These are phyloP conservation scores for Temnothorax unifasciatus DNA, from an alignment of 2,888 invertebrate species.

Conservation along the genomic window DNA sequence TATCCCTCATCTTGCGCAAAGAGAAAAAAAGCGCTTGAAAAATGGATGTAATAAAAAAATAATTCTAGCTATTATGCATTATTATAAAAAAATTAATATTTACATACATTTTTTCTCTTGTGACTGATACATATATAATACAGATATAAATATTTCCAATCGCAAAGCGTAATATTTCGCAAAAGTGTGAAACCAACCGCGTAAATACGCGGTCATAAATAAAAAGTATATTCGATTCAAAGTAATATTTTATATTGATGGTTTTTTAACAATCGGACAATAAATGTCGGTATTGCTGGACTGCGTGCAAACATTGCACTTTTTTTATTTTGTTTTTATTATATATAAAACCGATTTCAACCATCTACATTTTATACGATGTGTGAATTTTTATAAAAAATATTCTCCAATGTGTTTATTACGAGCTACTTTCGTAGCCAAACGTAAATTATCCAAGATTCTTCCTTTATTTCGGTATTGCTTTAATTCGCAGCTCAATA, in stretches of 20 bases:
- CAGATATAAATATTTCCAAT: not conserved
- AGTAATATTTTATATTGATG: slow-evolving; percentile 29
- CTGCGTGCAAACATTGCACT: not conserved
- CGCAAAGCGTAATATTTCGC: not conserved
- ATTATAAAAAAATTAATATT: slow-evolving; percentile 3
- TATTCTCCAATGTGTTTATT: not conserved
- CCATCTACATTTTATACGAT: not conserved
- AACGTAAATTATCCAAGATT: not conserved
- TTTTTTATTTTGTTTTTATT: not conserved
- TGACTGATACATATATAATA: not conserved
- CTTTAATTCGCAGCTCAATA: slow-evolving; percentile 21
- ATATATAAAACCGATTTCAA: not conserved
- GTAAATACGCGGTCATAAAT: slow-evolving; percentile 16
- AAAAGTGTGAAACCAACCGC: not conserved
- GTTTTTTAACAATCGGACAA: slow-evolving; percentile 40
- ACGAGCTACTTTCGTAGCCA: not conserved
- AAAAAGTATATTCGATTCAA: slow-evolving; percentile 37
- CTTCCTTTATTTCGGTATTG: slow-evolving; percentile 12
- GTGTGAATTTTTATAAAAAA: not conserved
- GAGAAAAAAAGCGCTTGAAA: not conserved
- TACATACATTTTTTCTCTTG: not conserved
- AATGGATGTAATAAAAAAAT: not conserved
- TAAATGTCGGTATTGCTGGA: slow-evolving; percentile 28
- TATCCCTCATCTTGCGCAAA: too few relatives aligned
- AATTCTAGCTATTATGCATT: not conserved